phyloP scores from a whole-genome alignment of 2,113 vertebrate species.

The Athene cunicularia region DNA sequence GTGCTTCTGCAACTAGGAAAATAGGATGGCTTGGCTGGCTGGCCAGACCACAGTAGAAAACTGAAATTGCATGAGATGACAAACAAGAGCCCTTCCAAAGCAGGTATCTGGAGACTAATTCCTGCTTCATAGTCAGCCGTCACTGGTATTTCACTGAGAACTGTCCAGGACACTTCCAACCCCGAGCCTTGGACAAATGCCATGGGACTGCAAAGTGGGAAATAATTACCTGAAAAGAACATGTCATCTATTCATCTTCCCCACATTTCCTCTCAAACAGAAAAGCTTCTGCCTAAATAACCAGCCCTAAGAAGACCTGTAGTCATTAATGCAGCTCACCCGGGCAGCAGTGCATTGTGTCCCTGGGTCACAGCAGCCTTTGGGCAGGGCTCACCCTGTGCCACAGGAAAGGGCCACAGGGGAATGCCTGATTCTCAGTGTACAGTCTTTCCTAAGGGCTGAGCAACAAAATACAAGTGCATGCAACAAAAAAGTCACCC shows the following conservation, averaged over 20 bases:
- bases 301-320: background rate
- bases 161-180: background rate
- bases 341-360: fast-evolving
- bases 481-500: no score
- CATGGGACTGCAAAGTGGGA: background rate
- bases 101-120: background rate
- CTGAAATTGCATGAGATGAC: background rate
- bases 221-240: background rate
- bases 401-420: background rate
- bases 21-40: background rate
- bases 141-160: background rate
- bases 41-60: background rate
- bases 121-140: background rate
- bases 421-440: fast-evolving
- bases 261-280: background rate
- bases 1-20: background rate
- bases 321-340: background rate
- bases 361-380: no score
- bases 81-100: background rate
- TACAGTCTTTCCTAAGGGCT: background rate
- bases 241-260: background rate
- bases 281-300: background rate
- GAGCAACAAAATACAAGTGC: background rate
- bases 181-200: background rate
- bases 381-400: background rate